phyloP scores from a whole-genome alignment of 2,113 vertebrate species.

The Lepus americanus region DNA sequence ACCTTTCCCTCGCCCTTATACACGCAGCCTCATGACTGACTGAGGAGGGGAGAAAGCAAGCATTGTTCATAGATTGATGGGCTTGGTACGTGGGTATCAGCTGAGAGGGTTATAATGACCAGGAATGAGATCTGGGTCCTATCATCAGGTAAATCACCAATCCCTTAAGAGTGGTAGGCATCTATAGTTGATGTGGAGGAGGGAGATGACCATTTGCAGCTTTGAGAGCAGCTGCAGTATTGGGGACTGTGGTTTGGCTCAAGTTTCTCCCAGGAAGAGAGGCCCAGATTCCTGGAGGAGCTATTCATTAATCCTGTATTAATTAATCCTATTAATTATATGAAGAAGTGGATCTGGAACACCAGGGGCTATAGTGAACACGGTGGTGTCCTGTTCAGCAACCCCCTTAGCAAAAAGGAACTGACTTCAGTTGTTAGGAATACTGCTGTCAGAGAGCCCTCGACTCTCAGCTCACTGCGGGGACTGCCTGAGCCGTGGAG shows the following conservation, averaged over 20 bases:
- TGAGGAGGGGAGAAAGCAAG: not conserved
- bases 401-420: not conserved
- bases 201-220: not conserved
- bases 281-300: not conserved
- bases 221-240: conserved; percentile 4
- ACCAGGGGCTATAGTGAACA: not conserved
- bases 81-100: not conserved
- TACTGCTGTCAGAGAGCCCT: conserved; percentile 28
- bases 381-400: not conserved
- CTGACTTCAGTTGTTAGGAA: conserved; percentile 36
- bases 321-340: not conserved
- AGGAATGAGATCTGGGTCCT: conserved; percentile 37
- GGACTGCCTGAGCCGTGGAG: not conserved
- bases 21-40: not conserved
- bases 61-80: not conserved
- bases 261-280: conserved; percentile 39
- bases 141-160: not conserved
- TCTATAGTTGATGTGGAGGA: conserved; percentile 14
- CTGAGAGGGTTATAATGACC: not conserved
- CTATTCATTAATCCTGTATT: too few relatives aligned
- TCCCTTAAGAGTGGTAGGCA: not conserved
- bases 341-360: not conserved
- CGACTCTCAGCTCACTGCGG: not conserved
- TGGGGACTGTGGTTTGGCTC: not conserved
- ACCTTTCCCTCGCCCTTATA: not conserved